Evolutionary conservation across 2,113 vertebrate species (phyloP).

Genomic region (Zeus faber): DNA sequence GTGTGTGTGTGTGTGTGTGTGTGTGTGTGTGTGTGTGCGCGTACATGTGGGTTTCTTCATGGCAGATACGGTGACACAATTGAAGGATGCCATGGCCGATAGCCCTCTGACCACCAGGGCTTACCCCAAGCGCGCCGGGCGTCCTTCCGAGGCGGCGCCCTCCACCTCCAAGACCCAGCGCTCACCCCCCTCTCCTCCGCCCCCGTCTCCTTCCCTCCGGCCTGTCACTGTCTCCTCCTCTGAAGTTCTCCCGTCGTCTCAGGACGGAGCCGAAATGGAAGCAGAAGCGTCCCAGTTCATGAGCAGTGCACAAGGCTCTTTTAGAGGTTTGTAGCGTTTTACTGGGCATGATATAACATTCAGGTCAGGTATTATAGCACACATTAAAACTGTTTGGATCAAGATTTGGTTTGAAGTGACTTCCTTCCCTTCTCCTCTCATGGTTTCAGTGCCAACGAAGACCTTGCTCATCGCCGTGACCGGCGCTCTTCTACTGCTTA

Average conservation of each 20-base stretch:
- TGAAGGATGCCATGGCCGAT: constrained; percentile 22
- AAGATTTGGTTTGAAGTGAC: not conserved
- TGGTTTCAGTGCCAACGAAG: constrained; percentile 70
- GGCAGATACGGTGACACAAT: constrained; percentile 53
- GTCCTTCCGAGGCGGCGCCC: not conserved
- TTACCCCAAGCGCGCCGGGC: not conserved
- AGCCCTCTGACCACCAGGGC: not conserved
- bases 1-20: no score
- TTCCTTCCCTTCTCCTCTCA: constrained; percentile 1
- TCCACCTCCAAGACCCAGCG: not conserved
- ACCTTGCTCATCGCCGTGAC: constrained; percentile 77
- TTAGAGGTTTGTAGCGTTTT: constrained; percentile 42
- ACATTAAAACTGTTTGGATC: not conserved
- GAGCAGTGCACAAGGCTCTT: constrained; percentile 16
- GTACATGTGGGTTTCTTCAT: no score
- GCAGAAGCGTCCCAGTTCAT: constrained; percentile 19
- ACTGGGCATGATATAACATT: not conserved
- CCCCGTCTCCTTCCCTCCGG: constrained; percentile 1
- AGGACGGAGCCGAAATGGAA: not conserved
- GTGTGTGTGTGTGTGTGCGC: no score
- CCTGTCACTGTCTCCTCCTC: not conserved
- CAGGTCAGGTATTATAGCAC: not conserved
- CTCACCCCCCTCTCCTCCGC: not conserved
- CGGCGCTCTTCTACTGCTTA: constrained; percentile 70
- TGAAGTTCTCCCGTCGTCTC: not conserved